Percentiles rank a stretch among this genome's conserved stretches.
These are phyloP conservation scores for rabbit (Oryctolagus cuniculus) DNA, from an alignment of 2,113 vertebrate genomes.

Conservation along the genomic window mOryCun1.1 NC_091433.1:40546001-40546500, in stretches of 20 bases:
- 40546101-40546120: not conserved
- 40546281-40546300: not conserved
- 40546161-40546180: not conserved
- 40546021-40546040: not conserved
- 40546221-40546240: not conserved
- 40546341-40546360: not conserved
- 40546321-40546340: not conserved
- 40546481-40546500: not conserved
- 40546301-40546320: not conserved
- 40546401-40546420: not conserved
- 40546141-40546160: conserved; percentile 4
- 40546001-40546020: not conserved
- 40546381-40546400: not conserved
- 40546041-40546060: not conserved
- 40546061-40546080: not conserved
- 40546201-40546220: not conserved
- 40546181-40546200: not conserved
- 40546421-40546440: not conserved
- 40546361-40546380: not conserved
- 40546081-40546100: not conserved
- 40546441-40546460: not conserved
- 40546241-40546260: not conserved
- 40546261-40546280: not conserved
- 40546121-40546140: not conserved
- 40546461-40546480: not conserved